These are phyloP conservation scores for Deroplatys truncata DNA, from an alignment of 2,888 invertebrate genomes.

Conservation along the genomic window DNA sequence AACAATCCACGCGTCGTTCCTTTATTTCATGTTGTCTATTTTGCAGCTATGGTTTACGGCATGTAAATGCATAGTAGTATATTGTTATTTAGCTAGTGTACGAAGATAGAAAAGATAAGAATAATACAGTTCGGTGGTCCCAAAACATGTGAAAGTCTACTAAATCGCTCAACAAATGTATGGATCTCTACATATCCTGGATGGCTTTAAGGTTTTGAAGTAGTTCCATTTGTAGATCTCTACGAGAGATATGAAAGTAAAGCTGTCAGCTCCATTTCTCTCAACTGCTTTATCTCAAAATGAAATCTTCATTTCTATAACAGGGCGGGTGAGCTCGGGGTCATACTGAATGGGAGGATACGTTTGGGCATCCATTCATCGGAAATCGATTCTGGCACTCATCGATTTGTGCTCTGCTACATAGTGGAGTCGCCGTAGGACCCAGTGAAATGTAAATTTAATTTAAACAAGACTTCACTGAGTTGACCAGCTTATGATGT, in stretches of 20 bases:
- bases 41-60: no score
- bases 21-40: no score
- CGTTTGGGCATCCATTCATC: neutral
- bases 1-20: no score
- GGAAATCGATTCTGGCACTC: neutral
- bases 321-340: neutral
- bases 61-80: no score
- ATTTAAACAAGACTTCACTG: neutral
- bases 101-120: no score
- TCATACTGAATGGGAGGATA: neutral
- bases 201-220: neutral
- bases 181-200: neutral
- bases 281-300: neutral
- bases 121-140: no score
- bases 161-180: no score
- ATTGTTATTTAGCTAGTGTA: no score
- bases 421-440: neutral
- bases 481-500: no score
- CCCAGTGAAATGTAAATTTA: neutral
- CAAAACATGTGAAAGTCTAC: no score
- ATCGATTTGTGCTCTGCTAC: neutral
- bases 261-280: neutral
- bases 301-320: neutral
- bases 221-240: neutral
- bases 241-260: neutral